These are phyloP conservation scores for Pseudomyrmex cubaensis DNA, from an alignment of 1,140 invertebrate species.

Conservation along the genomic window DNA sequence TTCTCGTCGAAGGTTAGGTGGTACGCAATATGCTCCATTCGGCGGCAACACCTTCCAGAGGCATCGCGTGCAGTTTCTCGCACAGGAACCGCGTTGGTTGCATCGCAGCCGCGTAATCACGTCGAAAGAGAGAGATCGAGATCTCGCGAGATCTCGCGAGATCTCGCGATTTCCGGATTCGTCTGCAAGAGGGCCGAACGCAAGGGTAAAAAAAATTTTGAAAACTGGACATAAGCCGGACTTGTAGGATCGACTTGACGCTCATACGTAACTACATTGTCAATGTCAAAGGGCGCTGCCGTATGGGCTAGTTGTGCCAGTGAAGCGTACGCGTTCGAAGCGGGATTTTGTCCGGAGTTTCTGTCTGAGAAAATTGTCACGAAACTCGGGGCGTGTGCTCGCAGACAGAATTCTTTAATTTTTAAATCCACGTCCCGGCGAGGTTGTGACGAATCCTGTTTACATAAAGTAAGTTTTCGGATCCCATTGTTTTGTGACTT, in stretches of 20 bases:
- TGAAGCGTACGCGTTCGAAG: constrained; percentile 69
- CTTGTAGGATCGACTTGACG: constrained; percentile 1
- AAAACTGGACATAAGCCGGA: constrained; percentile 4
- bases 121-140: too few species aligned
- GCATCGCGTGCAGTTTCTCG: neutral
- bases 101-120: neutral
- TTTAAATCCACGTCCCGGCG: neutral
- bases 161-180: neutral
- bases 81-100: neutral
- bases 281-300: constrained; percentile 80
- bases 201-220: neutral
- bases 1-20: neutral
- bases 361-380: constrained; percentile 18
- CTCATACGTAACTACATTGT: constrained; percentile 46
- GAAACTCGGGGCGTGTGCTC: neutral
- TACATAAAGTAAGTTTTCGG: constrained; percentile 14
- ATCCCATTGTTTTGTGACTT: neutral
- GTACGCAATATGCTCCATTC: constrained; percentile 57
- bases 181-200: too few species aligned
- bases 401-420: neutral
- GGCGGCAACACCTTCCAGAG: constrained; percentile 45
- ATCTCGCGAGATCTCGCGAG: too few species aligned
- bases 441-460: neutral
- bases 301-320: constrained; percentile 71
- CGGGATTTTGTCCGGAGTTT: neutral